These are phyloP conservation scores for Brachypodius melanocephalos DNA, from an alignment of 2,113 vertebrate genomes.

Conservation along the genomic window DNA sequence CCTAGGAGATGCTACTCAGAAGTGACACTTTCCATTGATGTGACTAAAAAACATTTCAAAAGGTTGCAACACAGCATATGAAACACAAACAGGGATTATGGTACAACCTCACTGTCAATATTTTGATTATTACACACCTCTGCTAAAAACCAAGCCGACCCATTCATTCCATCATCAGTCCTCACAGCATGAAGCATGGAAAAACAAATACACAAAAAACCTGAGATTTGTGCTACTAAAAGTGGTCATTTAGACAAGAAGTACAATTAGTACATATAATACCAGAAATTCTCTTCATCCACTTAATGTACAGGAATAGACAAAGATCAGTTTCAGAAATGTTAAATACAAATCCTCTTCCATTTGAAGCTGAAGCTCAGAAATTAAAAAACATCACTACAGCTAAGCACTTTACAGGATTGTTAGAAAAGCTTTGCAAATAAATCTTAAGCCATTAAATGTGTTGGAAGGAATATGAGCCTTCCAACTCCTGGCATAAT, in stretches of 20 bases:
- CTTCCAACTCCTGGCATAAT: neutral
- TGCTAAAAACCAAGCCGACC: neutral
- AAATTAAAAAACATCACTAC: neutral
- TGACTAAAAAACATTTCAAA: neutral
- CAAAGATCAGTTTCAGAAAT: neutral
- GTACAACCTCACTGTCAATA: neutral
- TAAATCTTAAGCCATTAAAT: neutral
- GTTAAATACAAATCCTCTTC: neutral
- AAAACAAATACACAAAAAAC: neutral
- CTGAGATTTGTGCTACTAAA: neutral
- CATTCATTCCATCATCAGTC: neutral
- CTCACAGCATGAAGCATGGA: neutral
- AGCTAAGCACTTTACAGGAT: neutral
- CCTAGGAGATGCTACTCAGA: neutral
- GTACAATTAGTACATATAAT: neutral
- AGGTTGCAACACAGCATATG: neutral
- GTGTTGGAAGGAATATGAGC: neutral
- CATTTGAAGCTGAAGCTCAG: neutral
- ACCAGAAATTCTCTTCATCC: neutral
- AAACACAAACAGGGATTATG: neutral
- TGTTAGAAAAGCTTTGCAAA: constrained; percentile 23
- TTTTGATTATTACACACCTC: neutral
- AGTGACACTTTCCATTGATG: neutral
- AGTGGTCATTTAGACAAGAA: neutral
- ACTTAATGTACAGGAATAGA: neutral